A percentile compares a stretch with the other conserved stretches of the same genome.
phyloP scores from a whole-genome alignment of 2,797 vertebrate species.

The Echiichthys vipera region DNA sequence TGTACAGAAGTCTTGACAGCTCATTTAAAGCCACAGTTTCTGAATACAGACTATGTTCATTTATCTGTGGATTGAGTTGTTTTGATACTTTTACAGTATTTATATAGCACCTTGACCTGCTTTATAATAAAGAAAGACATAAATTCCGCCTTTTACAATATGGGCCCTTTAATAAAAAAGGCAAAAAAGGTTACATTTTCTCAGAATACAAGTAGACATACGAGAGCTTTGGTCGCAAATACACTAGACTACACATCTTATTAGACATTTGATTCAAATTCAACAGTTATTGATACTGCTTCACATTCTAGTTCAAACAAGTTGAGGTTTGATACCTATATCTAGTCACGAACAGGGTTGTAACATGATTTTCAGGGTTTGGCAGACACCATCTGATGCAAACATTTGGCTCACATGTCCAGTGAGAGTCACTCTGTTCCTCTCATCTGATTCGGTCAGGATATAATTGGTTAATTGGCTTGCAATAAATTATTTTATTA shows the following conservation, averaged over 20 bases:
- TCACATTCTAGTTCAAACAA: not conserved
- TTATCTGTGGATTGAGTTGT: no score
- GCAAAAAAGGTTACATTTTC: not conserved
- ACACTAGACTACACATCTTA: not conserved
- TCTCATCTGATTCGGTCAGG: not conserved
- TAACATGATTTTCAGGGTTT: not conserved
- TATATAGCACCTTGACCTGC: no score
- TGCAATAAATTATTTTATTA: not conserved
- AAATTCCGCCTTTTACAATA: no score
- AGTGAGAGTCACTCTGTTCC: not conserved
- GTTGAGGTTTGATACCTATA: not conserved
- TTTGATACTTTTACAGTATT: no score
- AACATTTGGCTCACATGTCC: not conserved
- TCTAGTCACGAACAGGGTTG: not conserved
- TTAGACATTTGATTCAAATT: not conserved
- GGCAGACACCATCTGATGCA: not conserved
- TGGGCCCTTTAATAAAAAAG: no score
- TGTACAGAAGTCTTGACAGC: no score
- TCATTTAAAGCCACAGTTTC: no score
- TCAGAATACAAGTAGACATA: no score
- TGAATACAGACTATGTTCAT: no score
- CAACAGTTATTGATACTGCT: not conserved
- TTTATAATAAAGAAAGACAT: no score
- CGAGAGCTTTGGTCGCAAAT: not conserved
- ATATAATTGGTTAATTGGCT: not conserved